Conservation (phyloP, 2,888 invertebrate genomes). For the Plutella xylostella region DNA sequence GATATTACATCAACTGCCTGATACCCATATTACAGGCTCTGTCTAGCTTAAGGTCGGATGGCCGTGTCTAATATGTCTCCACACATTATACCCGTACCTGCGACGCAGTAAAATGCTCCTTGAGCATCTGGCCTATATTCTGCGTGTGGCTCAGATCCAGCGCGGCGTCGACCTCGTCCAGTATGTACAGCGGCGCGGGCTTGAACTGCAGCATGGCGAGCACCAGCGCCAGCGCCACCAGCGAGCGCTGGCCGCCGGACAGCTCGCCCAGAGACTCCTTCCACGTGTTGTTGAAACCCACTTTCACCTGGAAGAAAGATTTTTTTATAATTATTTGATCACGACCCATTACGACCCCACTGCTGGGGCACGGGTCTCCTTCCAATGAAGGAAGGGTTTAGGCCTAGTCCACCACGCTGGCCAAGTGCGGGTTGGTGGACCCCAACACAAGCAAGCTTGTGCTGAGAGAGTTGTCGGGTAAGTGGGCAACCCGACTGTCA, state of each 20-base stretch:
- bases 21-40: too few relatives aligned
- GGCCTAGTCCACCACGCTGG: too few relatives aligned
- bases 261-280: conserved; percentile 96
- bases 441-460: too few relatives aligned
- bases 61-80: neutral
- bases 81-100: conserved; percentile 69
- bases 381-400: too few relatives aligned
- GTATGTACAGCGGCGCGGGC: conserved; percentile 97
- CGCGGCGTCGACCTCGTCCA: conserved; percentile 99
- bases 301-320: conserved; percentile 48
- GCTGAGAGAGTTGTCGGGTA: too few relatives aligned
- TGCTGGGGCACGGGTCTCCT: too few relatives aligned
- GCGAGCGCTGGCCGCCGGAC: conserved; percentile 95
- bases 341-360: too few relatives aligned
- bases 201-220: conserved; percentile 96
- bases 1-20: too few relatives aligned
- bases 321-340: neutral
- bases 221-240: conserved; percentile 96
- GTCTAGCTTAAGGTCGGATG: too few relatives aligned
- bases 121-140: conserved; percentile 97
- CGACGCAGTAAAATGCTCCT: conserved; percentile 88
- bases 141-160: conserved; percentile 98
- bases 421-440: too few relatives aligned
- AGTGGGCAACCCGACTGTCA: too few relatives aligned
- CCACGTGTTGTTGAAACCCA: conserved; percentile 94